phyloP scores from a whole-genome alignment of 2,888 invertebrate genomes.

The Aphodius sticticus region DNA sequence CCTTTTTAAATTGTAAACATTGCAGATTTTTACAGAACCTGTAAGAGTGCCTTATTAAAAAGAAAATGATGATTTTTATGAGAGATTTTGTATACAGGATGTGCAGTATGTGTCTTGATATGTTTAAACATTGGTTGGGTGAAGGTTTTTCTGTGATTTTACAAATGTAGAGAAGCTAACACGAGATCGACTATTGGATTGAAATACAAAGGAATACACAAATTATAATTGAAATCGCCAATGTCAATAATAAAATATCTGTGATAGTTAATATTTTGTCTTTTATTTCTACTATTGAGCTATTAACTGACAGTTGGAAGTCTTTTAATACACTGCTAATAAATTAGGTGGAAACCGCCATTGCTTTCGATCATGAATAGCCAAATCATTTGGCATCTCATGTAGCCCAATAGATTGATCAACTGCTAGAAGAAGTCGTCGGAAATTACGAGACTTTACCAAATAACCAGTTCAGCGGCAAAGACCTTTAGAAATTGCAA shows the following conservation, averaged over 20 bases:
- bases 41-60: not conserved
- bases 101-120: not conserved
- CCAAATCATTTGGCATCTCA: no score
- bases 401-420: no score
- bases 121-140: not conserved
- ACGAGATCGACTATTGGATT: not conserved
- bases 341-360: no score
- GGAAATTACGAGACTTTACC: no score
- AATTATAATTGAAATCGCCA: not conserved
- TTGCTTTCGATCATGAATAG: no score
- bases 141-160: not conserved
- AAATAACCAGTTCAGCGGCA: no score
- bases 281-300: not conserved
- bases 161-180: not conserved
- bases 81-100: not conserved
- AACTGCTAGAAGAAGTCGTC: no score
- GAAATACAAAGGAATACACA: not conserved
- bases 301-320: not conserved
- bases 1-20: not conserved
- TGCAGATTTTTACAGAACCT: constrained; percentile 4
- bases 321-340: no score
- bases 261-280: not conserved
- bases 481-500: no score
- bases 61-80: not conserved
- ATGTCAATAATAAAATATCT: constrained; percentile 4